Conservation (phyloP, 2,113 vertebrate species). For the Vicugna pacos region DNA sequence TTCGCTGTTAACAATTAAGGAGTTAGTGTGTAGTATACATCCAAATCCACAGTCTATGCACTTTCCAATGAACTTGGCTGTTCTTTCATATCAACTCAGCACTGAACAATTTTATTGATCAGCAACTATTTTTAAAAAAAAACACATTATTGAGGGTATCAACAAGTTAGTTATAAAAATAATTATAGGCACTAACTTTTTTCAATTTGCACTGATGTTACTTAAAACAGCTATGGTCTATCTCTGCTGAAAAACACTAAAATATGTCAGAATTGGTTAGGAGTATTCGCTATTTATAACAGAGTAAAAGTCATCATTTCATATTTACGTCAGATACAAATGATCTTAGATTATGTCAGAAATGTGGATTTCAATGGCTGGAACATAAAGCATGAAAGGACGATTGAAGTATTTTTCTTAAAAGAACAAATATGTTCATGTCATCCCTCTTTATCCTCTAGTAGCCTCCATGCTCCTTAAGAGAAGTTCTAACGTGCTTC, state of each 20-base stretch:
- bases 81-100: neutral
- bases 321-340: neutral
- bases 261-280: neutral
- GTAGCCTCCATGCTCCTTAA: neutral
- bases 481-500: neutral
- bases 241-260: conserved; percentile 3
- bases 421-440: neutral
- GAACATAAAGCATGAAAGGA: conserved; percentile 42
- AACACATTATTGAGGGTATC: neutral
- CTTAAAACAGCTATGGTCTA: neutral
- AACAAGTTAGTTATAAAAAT: conserved; percentile 47
- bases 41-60: neutral
- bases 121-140: neutral
- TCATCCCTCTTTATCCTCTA: neutral
- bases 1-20: neutral
- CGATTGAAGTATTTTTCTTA: neutral
- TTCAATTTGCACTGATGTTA: neutral
- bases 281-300: neutral
- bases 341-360: neutral
- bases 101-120: conserved; percentile 18
- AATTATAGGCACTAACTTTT: conserved; percentile 12
- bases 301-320: conserved; percentile 24
- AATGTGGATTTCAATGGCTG: neutral
- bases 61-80: conserved; percentile 4
- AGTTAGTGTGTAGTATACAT: neutral